A percentile compares a stretch with the other conserved stretches of the same genome.
phyloP scores from a whole-genome alignment of 2,113 vertebrate genomes.

The Engraulis encrasicolus region DNA sequence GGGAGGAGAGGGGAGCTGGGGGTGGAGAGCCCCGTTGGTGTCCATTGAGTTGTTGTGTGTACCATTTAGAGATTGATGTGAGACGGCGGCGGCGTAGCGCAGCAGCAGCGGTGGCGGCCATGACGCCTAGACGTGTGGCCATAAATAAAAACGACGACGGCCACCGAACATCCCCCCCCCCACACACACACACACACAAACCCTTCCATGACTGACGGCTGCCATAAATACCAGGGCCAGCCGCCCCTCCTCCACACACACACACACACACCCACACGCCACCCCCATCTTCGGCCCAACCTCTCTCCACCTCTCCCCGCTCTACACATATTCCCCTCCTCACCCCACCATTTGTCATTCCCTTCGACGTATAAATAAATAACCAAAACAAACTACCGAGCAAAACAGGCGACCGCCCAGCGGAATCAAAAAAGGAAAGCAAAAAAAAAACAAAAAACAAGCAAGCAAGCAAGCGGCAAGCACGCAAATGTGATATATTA shows the following conservation, averaged over 20 bases:
- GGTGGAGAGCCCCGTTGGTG: slow-evolving; percentile 60
- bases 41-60: slow-evolving; percentile 65
- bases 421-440: neutral
- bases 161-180: slow-evolving; percentile 63
- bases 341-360: slow-evolving; percentile 40
- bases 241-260: slow-evolving; percentile 54
- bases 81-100: slow-evolving; percentile 56
- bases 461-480: neutral
- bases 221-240: slow-evolving; percentile 72
- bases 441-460: slow-evolving; percentile 33
- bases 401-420: neutral
- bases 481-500: slow-evolving; percentile 57
- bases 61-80: slow-evolving; percentile 77
- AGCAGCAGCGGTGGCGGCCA: slow-evolving; percentile 14
- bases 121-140: slow-evolving; percentile 57
- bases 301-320: no score
- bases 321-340: no score
- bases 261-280: no score
- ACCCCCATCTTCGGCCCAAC: no score
- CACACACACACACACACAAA: no score
- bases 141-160: slow-evolving; percentile 76
- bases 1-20: no score
- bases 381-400: slow-evolving; percentile 36
- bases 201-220: slow-evolving; percentile 74
- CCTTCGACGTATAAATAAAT: slow-evolving; percentile 10